Conservation (phyloP, 2,797 vertebrate genomes). For the Xerus rutilus region DNA sequence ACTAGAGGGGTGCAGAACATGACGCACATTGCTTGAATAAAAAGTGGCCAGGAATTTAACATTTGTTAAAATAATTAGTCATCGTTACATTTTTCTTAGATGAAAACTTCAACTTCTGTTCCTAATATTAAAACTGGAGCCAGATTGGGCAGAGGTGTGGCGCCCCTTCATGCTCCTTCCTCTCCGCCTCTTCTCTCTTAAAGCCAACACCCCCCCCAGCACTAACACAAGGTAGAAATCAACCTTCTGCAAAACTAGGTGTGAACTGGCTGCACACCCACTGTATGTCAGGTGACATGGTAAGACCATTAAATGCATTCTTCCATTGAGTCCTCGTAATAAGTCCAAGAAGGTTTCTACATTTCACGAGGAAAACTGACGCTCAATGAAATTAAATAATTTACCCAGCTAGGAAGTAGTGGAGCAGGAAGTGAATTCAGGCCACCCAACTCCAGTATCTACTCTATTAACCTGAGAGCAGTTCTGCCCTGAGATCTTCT, state of each 20-base stretch:
- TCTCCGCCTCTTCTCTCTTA: background rate
- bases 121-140: background rate
- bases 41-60: slow-evolving; percentile 56
- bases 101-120: background rate
- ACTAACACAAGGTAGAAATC: background rate
- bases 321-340: background rate
- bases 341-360: background rate
- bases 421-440: background rate
- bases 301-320: background rate
- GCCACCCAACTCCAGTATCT: background rate
- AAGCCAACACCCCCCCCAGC: background rate
- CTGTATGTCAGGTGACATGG: background rate
- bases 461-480: background rate
- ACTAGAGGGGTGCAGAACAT: slow-evolving; percentile 37
- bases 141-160: background rate
- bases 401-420: background rate
- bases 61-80: slow-evolving; percentile 47
- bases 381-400: background rate
- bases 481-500: background rate
- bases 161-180: background rate
- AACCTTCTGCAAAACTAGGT: background rate
- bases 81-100: background rate
- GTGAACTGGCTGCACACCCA: background rate
- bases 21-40: slow-evolving; percentile 53
- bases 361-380: slow-evolving; percentile 24